Conservation (phyloP, 1,140 invertebrate species). For the Aporrectodea caliginosa region DNA sequence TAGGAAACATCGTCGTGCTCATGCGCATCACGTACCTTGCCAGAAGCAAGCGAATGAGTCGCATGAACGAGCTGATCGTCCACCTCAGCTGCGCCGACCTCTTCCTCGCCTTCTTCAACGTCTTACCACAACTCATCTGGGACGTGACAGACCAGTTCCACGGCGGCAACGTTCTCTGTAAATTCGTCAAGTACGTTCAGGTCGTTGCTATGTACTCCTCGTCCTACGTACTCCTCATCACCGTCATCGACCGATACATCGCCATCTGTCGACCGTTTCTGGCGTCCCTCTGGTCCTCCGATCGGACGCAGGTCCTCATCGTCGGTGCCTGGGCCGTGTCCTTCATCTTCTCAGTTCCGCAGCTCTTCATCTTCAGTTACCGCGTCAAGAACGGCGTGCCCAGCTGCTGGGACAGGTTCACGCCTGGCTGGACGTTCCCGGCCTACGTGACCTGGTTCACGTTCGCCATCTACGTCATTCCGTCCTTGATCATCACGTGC, state of each 20-base stretch:
- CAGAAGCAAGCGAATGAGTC: constrained; percentile 50
- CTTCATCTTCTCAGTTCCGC: constrained; percentile 62
- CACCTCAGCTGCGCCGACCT: constrained; percentile 70
- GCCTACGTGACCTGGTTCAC: constrained; percentile 64
- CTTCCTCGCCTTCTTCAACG: constrained; percentile 67
- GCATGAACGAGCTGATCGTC: constrained; percentile 62
- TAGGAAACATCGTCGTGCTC: constrained; percentile 66
- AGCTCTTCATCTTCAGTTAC: constrained; percentile 59
- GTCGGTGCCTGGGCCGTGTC: constrained; percentile 62
- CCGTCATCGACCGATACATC: constrained; percentile 89
- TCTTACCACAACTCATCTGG: constrained; percentile 70
- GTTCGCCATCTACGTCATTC: constrained; percentile 36
- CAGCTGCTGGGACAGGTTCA: constrained; percentile 68
- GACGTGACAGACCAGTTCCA: constrained; percentile 65
- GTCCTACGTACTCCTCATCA: constrained; percentile 87
- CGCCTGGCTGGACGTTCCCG: constrained; percentile 58
- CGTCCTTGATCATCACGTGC: constrained; percentile 35
- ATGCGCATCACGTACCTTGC: constrained; percentile 39
- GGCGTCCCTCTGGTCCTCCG: constrained; percentile 41
- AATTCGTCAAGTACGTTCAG: constrained; percentile 66
- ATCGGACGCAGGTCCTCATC: constrained; percentile 49
- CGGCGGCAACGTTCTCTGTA: constrained; percentile 64
- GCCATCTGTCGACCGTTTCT: constrained; percentile 71
- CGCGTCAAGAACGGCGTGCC: constrained; percentile 48
- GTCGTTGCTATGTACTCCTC: constrained; percentile 86